A percentile compares a stretch with the other conserved stretches of the same genome.
phyloP scores from a whole-genome alignment of 2,888 invertebrate species.

The Tetanocera ferruginea region DNA sequence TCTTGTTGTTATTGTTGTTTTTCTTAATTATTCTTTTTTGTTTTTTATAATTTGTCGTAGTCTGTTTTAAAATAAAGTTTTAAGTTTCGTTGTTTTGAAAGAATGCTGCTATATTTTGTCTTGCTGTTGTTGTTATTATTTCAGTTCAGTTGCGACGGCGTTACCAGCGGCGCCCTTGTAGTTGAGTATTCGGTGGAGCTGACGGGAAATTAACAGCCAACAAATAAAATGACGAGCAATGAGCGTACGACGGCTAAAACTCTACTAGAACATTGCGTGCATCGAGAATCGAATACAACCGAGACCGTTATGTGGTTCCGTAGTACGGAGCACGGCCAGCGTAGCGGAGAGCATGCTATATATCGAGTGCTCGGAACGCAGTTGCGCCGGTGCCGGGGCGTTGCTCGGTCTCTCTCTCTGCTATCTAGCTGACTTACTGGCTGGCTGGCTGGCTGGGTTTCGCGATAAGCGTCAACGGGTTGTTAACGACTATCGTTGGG shows the following conservation, averaged over 20 bases:
- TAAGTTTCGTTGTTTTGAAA: not conserved
- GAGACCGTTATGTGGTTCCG: constrained; percentile 37
- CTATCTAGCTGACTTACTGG: not conserved
- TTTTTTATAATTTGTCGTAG: constrained; percentile 21
- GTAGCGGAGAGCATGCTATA: constrained; percentile 49
- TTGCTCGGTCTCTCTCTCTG: constrained; percentile 43
- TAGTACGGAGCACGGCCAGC: constrained; percentile 36
- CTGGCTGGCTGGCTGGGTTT: not conserved
- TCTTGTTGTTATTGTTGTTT: constrained; percentile 18
- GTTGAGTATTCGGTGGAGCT: not conserved
- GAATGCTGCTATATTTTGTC: not conserved
- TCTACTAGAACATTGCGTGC: constrained; percentile 54
- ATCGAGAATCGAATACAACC: constrained; percentile 50
- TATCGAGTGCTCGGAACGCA: constrained; percentile 34
- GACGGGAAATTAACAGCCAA: not conserved
- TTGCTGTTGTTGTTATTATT: not conserved
- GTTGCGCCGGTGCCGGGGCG: constrained; percentile 53
- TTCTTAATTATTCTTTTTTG: not conserved
- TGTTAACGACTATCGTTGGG: constrained; percentile 18
- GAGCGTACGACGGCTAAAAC: constrained; percentile 47
- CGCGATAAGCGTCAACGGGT: constrained; percentile 8
- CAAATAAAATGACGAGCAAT: constrained; percentile 39
- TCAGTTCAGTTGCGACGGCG: constrained; percentile 29
- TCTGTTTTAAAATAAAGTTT: constrained; percentile 9
- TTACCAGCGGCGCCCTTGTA: constrained; percentile 35